Base-by-base conservation (phyloP, 2,113 vertebrate genomes). In the Corythornis cristatus region DNA sequence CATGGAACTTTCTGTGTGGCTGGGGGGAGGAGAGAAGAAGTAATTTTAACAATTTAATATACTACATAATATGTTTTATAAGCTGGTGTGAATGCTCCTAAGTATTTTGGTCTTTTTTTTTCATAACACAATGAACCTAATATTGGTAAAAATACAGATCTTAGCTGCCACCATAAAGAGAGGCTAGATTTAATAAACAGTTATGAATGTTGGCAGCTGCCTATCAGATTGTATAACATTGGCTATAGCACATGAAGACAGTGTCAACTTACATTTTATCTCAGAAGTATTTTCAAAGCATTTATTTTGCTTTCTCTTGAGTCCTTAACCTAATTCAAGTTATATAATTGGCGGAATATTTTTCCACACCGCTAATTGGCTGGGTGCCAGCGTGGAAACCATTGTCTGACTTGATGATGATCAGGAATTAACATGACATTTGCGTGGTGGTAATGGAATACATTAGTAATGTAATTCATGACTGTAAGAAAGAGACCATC, bases 361-460 rank as follows among this genome's bases (percentile, higher is more conserved):
- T 96, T 98, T 98, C 97, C 98, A 98, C 97, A 96, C 96, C 97
- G 96, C 97, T 97, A 97, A 98, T 98, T 99, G 98, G 98, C 98
- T 88, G 93, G 86, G 95, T 96, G 98, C 98, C 98, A 98, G 96
- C 96, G 91, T 93, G 92, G 96, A 98, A 98, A 97, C 98, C 97
- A 97, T 98, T 98, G 97, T 98, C 98, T 97, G 98, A 96, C 95
- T 98, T 98, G 98, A 98, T 98, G 98, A 98, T 98, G 98, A 98
- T 99, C 98, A 98, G 98, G 98, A 99, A 98, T 98, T 98, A 99
- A 98, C 97, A 98, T 99, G 99, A 98, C 98, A 99, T 99, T 99
- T 99, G 98, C 97, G 93, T 98, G 96, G 98, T 98, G 97, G 98
- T 98, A 98, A 99, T 99, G 98, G 98, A 99, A 99, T 99, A 98